Conservation (phyloP, 30 jellyfish, hydroid and myxozoan genomes). For the Sanderia malayensis region DNA sequence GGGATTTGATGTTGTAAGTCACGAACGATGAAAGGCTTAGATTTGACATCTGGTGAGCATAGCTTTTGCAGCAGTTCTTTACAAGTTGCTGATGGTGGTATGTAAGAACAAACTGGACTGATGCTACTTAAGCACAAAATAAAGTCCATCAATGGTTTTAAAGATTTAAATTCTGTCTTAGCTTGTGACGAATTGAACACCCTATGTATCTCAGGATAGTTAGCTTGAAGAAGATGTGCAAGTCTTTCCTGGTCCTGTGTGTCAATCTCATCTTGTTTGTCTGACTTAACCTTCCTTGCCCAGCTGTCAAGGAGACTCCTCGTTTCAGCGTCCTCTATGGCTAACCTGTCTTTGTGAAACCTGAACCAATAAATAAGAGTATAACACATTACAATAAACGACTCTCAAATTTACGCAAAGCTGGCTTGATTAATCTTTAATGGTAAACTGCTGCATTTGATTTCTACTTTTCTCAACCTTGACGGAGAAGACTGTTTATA, state of each 20-base stretch:
- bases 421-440: background rate
- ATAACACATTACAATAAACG: constrained; percentile 1
- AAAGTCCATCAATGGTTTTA: constrained; percentile 2
- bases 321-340: background rate
- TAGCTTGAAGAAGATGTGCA: background rate
- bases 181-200: background rate
- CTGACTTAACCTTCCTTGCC: background rate
- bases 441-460: background rate
- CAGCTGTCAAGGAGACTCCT: background rate
- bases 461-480: background rate
- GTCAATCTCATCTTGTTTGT: background rate
- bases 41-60: constrained; percentile 6
- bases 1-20: background rate
- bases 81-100: constrained; percentile 4
- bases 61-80: constrained; percentile 1
- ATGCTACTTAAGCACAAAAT: background rate
- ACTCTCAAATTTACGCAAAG: background rate
- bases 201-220: constrained; percentile 1
- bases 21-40: background rate
- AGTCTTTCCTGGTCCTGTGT: background rate
- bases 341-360: background rate
- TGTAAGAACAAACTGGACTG: constrained; percentile 9
- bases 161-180: background rate
- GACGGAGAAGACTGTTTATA: constrained; percentile 1
- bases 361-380: constrained; percentile 1